Conservation (phyloP, 2,113 vertebrate genomes). For the Symphodus melops region DNA sequence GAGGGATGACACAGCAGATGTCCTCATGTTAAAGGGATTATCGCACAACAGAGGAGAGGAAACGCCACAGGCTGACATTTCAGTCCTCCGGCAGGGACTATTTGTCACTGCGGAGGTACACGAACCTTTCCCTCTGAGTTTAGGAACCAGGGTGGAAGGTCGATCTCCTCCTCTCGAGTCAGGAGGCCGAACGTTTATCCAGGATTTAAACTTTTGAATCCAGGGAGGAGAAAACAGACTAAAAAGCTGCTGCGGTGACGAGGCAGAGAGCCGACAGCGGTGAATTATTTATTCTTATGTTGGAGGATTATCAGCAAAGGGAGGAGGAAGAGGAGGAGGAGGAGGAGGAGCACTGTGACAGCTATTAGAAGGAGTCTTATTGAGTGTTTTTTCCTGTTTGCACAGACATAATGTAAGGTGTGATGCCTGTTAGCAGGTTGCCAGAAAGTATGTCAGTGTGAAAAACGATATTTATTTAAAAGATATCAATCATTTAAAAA, state of each 20-base stretch:
- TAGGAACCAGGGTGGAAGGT: not conserved
- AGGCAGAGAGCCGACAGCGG: slow-evolving; percentile 36
- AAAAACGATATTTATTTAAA: not conserved
- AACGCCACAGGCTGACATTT: slow-evolving; percentile 9
- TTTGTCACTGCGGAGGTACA: slow-evolving; percentile 20
- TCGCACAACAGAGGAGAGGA: slow-evolving; percentile 35
- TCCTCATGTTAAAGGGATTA: slow-evolving; percentile 60
- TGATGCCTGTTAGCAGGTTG: slow-evolving; percentile 25
- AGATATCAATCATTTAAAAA: not conserved
- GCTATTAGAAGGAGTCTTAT: no score
- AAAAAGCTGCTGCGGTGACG: slow-evolving; percentile 33
- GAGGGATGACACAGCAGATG: slow-evolving; percentile 45
- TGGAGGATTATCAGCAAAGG: slow-evolving; percentile 42
- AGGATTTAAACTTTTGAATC: slow-evolving; percentile 33
- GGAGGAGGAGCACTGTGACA: slow-evolving; percentile 32
- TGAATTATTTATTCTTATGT: slow-evolving; percentile 61
- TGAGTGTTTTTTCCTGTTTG: no score
- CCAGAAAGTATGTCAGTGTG: not conserved
- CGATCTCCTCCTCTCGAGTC: not conserved
- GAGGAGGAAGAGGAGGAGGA: slow-evolving; percentile 26
- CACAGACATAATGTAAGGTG: slow-evolving; percentile 36
- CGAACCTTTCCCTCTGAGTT: not conserved
- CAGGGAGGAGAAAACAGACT: slow-evolving; percentile 38
- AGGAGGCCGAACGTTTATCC: not conserved
- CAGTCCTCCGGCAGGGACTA: slow-evolving; percentile 25